Evolutionary conservation across 2,888 invertebrate species (phyloP), one percentile per base, ranked within the genome.

Genomic region (Meliscaeva auricollis): DNA sequence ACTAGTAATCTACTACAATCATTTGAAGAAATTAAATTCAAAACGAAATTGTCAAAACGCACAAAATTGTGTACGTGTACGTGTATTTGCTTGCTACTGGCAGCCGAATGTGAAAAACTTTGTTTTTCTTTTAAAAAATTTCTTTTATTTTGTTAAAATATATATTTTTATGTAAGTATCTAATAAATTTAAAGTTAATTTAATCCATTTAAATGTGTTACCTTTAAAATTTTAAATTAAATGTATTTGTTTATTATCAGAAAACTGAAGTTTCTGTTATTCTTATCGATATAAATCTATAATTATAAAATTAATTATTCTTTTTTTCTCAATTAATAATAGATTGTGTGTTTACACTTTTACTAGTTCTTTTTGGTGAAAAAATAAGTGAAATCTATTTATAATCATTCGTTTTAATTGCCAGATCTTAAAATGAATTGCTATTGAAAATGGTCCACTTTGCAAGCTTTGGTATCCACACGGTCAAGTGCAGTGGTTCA

Each of bases 31-130:
- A 64, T 9, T 4, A 41, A 32, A 20, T 69, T 62, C 11, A 38
- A 54, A 77, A 22, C 15, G 30, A 66, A 80, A 85, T 58, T 75
- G 87, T 78, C 87, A 87, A 82, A 87, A 82, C 20, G 35, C 60
- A 87, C 69, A 87, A 87, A 88, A 87, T 82, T 88, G 88, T 87
- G 87, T 88, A 88, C 88, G 88, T 88, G 87, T 88, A 88, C 88
- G 87, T 88, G 88, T 87, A 81, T 81, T 80, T 81, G 76, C 78
- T 78, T 74, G 77, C 78, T 78, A 66, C 62, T 82, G 82, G 66
- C 82, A 82, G 70, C 82, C 77, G 82, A 87, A 87, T 87, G 87
- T 89, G 88, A 87, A 88, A 89, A 89, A 84, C 88, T 89, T 89
- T 88, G 87, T 87, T 89, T 89, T 87, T 89, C 87, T 88, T 88